A percentile compares a stretch with the other conserved stretches of the same genome.
phyloP scores from a whole-genome alignment of 2,113 vertebrate species.

The Chaetorhynchus papuensis region DNA sequence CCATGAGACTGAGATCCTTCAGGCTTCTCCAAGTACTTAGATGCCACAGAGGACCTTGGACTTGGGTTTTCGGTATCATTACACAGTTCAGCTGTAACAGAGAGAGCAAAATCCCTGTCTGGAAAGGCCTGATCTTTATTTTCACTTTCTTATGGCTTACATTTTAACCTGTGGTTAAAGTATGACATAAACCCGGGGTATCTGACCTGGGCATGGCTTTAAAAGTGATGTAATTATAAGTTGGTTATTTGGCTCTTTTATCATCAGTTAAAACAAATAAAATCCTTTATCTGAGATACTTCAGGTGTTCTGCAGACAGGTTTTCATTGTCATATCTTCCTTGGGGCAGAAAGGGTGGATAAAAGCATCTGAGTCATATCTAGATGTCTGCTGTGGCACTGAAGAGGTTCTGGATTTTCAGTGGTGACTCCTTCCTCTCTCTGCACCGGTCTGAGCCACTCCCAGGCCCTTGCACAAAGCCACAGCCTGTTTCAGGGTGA shows the following conservation, averaged over 20 bases:
- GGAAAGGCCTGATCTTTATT: neutral
- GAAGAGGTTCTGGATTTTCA: neutral
- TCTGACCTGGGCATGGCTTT: neutral
- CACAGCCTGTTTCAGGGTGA: neutral
- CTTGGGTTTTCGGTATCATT: neutral
- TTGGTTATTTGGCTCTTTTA: neutral
- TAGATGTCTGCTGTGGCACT: neutral
- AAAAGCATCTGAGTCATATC: neutral
- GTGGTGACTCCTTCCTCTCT: neutral
- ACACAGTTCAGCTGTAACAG: neutral
- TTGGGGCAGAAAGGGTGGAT: neutral
- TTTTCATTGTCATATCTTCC: neutral
- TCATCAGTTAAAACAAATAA: neutral
- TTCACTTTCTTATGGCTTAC: neutral
- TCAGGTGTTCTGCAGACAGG: neutral
- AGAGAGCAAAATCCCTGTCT: neutral
- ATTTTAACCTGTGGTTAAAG: neutral
- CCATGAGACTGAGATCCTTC: neutral
- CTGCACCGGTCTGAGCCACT: neutral
- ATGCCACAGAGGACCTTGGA: neutral
- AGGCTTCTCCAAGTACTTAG: neutral
- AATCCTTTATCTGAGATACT: neutral
- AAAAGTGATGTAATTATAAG: neutral
- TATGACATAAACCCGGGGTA: neutral
- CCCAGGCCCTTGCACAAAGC: neutral